A percentile compares a stretch with the other conserved stretches of the same genome.
phyloP scores from a whole-genome alignment of 2,888 invertebrate genomes.

The Cremastinae sp. region DNA sequence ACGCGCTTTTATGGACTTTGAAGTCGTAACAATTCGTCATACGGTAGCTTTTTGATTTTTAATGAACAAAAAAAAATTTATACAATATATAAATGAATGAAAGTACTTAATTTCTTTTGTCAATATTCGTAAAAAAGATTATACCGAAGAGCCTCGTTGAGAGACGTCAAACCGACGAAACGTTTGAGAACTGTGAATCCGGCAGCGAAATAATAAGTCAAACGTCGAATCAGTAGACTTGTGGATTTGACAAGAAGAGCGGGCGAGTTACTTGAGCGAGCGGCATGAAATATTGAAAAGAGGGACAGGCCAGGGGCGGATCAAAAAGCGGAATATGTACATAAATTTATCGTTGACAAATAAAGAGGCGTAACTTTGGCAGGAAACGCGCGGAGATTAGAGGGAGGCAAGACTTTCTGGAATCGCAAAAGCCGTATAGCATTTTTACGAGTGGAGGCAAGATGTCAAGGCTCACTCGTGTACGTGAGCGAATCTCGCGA shows the following conservation, averaged over 20 bases:
- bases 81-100: too few species aligned
- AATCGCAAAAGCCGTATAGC: neutral
- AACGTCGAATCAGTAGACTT: slow-evolving; percentile 29
- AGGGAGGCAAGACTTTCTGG: slow-evolving; percentile 1
- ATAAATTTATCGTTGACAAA: slow-evolving; percentile 1
- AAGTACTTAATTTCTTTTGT: too few species aligned
- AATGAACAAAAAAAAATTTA: too few species aligned
- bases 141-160: too few species aligned
- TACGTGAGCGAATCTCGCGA: slow-evolving; percentile 34
- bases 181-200: slow-evolving; percentile 28
- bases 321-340: slow-evolving; percentile 8
- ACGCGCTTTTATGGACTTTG: too few species aligned
- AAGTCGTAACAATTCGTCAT: neutral
- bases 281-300: slow-evolving; percentile 19
- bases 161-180: neutral
- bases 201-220: slow-evolving; percentile 46
- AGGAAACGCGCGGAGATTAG: neutral
- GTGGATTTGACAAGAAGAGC: neutral
- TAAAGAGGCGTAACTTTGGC: neutral
- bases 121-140: too few species aligned
- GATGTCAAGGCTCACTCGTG: slow-evolving; percentile 24
- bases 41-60: too few species aligned
- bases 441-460: slow-evolving; percentile 15
- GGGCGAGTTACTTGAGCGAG: slow-evolving; percentile 4
- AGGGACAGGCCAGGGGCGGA: neutral